Conservation (phyloP, 2,797 vertebrate species). For the Squalus acanthias region DNA sequence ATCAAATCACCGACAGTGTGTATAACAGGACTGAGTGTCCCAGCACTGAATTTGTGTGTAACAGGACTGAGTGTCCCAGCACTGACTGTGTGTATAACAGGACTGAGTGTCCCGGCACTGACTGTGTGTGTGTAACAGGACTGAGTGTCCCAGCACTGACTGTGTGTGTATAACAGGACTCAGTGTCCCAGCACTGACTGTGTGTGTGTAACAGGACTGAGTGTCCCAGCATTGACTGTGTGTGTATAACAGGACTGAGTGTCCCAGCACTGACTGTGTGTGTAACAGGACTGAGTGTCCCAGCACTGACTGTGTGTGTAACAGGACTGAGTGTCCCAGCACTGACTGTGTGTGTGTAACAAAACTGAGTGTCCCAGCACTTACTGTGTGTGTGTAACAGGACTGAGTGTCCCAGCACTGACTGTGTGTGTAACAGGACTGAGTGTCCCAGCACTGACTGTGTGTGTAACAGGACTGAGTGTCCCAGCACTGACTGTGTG, state of each 20-base stretch:
- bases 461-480: too few relatives aligned
- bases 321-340: too few relatives aligned
- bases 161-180: background rate
- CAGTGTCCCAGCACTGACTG: background rate
- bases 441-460: too few relatives aligned
- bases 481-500: too few relatives aligned
- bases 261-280: too few relatives aligned
- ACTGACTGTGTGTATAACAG: background rate
- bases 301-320: too few relatives aligned
- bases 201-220: background rate
- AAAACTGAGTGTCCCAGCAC: too few relatives aligned
- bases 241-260: background rate
- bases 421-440: too few relatives aligned
- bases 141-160: background rate
- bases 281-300: too few relatives aligned
- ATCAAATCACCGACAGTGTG: background rate
- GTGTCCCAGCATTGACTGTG: background rate
- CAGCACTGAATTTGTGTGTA: background rate
- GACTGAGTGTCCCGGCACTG: background rate
- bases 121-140: background rate
- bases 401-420: too few relatives aligned
- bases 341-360: background rate
- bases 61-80: background rate
- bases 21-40: background rate
- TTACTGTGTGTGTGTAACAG: too few relatives aligned